phyloP scores from a whole-genome alignment of 2,888 invertebrate species.

The Drosophila fulvimacula region DNA sequence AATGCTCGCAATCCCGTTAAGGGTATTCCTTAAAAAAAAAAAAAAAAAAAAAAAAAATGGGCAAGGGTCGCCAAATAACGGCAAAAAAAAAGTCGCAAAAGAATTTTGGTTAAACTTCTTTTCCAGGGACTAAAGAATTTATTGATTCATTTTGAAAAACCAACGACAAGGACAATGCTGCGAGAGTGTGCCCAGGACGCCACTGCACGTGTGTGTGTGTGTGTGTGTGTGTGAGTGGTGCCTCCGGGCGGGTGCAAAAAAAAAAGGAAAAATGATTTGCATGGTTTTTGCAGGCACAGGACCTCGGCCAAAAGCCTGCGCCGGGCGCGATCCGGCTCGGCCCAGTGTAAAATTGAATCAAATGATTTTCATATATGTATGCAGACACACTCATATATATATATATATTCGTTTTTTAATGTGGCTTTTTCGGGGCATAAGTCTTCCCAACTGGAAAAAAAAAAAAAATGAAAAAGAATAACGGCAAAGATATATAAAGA shows the following conservation, averaged over 20 bases:
- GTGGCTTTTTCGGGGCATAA: conserved; percentile 48
- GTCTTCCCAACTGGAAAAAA: conserved; percentile 37
- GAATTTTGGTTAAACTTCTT: conserved; percentile 53
- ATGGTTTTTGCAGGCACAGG: conserved; percentile 39
- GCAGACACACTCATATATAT: neutral
- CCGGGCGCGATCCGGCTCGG: conserved; percentile 3
- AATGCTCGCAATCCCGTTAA: neutral
- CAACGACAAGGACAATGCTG: conserved; percentile 30
- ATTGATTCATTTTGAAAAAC: conserved; percentile 64
- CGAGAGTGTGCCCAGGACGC: conserved; percentile 3
- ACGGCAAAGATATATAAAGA: conserved; percentile 24
- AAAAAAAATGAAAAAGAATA: conserved; percentile 4
- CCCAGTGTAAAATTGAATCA: conserved; percentile 68
- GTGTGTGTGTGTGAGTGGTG: conserved; percentile 1
- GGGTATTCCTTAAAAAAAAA: conserved; percentile 8
- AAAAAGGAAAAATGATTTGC: conserved; percentile 70
- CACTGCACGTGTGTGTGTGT: neutral
- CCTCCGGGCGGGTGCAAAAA: conserved; percentile 29
- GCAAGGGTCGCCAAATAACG: conserved; percentile 17
- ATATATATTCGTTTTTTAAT: conserved; percentile 21
- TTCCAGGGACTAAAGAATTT: conserved; percentile 61
- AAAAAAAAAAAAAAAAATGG: neutral
- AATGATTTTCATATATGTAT: conserved; percentile 58
- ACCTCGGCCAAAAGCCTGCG: conserved; percentile 3
- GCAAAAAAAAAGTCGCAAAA: conserved; percentile 20